Evolutionary conservation across 2,888 invertebrate genomes (phyloP).

Genomic region (Acanthoscelides obtectus): DNA sequence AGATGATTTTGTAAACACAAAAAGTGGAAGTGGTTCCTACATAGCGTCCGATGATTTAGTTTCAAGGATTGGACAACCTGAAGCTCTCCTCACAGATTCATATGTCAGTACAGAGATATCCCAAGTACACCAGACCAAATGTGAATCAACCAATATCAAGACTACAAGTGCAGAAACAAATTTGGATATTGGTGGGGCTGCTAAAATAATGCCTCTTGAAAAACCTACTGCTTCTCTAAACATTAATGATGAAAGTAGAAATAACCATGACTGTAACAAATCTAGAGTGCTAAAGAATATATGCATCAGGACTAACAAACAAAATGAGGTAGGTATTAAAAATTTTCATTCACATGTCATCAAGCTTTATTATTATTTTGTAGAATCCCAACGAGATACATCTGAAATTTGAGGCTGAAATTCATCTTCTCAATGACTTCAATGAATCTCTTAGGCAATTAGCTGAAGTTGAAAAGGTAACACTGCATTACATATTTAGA

Average conservation of each 20-base stretch:
- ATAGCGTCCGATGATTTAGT: background rate
- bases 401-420: constrained; percentile 56
- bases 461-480: constrained; percentile 52
- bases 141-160: background rate
- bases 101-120: background rate
- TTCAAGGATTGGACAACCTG: constrained; percentile 4
- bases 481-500: background rate
- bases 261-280: background rate
- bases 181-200: background rate
- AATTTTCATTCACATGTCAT: background rate
- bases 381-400: constrained; percentile 51
- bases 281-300: constrained; percentile 11
- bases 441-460: constrained; percentile 56
- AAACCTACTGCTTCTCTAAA: constrained; percentile 20
- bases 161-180: background rate
- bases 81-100: background rate
- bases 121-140: background rate
- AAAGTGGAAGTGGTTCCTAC: constrained; percentile 2
- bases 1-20: constrained; percentile 3
- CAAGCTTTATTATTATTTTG: constrained; percentile 12
- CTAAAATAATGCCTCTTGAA: constrained; percentile 9
- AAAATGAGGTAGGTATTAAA: background rate
- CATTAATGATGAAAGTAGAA: background rate
- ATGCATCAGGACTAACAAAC: constrained; percentile 1
- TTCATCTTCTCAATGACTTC: constrained; percentile 57